Evolutionary conservation across 1,140 invertebrate species (phyloP).

Genomic region (Piezodorus guildinii): DNA sequence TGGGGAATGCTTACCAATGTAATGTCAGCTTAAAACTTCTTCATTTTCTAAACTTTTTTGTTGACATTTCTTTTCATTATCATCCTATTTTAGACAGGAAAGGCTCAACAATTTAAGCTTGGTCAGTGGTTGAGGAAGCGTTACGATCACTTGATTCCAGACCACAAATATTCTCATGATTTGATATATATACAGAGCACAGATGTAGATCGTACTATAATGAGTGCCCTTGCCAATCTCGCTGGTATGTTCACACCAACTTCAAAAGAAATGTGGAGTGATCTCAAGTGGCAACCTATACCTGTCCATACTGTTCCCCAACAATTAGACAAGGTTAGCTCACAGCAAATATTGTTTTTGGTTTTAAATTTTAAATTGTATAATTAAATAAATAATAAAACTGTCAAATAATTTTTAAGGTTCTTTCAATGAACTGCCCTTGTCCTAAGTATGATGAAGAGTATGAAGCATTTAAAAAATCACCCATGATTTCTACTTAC

Average conservation of each 20-base stretch:
- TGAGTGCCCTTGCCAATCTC: slow-evolving; percentile 74
- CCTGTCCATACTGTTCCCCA: slow-evolving; percentile 69
- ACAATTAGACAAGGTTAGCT: slow-evolving; percentile 45
- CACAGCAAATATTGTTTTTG: too few relatives aligned
- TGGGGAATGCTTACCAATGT: slow-evolving; percentile 71
- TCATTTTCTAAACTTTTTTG: too few relatives aligned
- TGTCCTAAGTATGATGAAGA: slow-evolving; percentile 53
- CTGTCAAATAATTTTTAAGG: slow-evolving; percentile 23
- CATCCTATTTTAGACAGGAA: slow-evolving; percentile 8
- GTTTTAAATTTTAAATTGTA: too few relatives aligned
- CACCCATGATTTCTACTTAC: slow-evolving; percentile 44
- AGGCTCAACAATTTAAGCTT: slow-evolving; percentile 5
- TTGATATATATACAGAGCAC: slow-evolving; percentile 60
- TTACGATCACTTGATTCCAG: not conserved
- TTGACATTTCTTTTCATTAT: too few relatives aligned
- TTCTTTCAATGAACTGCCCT: slow-evolving; percentile 48
- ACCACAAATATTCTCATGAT: slow-evolving; percentile 40
- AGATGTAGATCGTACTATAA: slow-evolving; percentile 76
- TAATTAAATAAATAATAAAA: too few relatives aligned
- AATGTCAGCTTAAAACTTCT: slow-evolving; percentile 26
- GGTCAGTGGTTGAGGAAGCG: slow-evolving; percentile 18
- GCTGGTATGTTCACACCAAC: slow-evolving; percentile 61
- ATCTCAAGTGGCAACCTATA: slow-evolving; percentile 76
- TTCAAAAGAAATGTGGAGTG: slow-evolving; percentile 44
- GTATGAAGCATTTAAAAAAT: slow-evolving; percentile 40